Base-by-base conservation (phyloP, 1,140 invertebrate species). In the Tachypleus tridentatus region DNA sequence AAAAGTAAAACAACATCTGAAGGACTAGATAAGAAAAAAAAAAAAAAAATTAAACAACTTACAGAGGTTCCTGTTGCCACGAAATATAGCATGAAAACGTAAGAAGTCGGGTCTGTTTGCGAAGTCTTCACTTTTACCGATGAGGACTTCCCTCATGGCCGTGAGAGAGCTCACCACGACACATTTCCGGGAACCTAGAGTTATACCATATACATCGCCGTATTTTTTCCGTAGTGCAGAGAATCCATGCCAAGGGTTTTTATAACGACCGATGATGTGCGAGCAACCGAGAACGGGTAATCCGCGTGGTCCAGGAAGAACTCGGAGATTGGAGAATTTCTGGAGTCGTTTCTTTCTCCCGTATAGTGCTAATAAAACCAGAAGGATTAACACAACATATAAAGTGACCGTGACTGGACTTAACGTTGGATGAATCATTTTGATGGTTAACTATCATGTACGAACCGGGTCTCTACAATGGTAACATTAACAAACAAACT, bases 61-160 rank as follows among this genome's bases (percentile, higher is more conserved):
- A 87, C 85, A 86, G 70, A 86, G 85, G 66, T 86, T 79, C 70
- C 82, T 84, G 72, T 86, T 78, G 29, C 83, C 83, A 58, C 78
- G 77, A 74, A 87, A 87, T 4, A 87, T 78, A 47, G 82, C 73
- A 64, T 83, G 77, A 72, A 84, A 86, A 70, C 90, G 77, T 51
- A 86, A 71, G 74, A 91, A 92, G 73, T 91, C 83, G 0, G 89
- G 89, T 51, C 90, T 77, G 5, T 87, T 87, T 3, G 87, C 87
- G 75, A 93, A 91, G 68, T 85, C 82, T 64, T 83, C 84, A 53
- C 87, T 87, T 75, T 89, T 89, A 65, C 84, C 82, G 72, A 91
- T 85, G 10, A 93, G 80, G 11, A 92, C 87, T 74, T 90, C 87
- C 66, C 84, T 84, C 68, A 92, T 87, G 9, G 84, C 73, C 4